Evolutionary conservation across 1,140 invertebrate genomes (phyloP).

Genomic region (Adoxophyes honmai): DNA sequence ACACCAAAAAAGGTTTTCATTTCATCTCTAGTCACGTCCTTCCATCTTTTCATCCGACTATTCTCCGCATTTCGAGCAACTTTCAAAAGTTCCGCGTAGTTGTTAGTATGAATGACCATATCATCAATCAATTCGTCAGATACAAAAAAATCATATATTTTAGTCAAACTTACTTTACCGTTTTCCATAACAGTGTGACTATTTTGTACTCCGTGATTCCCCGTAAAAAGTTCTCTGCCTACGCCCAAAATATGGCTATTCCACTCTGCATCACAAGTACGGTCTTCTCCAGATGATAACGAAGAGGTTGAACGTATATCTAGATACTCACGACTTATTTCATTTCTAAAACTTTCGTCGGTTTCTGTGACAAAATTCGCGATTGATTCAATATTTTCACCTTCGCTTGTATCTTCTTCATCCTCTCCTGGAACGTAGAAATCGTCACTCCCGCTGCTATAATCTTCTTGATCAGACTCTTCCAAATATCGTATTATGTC

Average conservation of each 20-base stretch:
- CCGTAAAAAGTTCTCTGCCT: constrained; percentile 21
- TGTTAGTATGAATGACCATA: constrained; percentile 25
- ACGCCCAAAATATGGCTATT: constrained; percentile 23
- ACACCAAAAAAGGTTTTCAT: constrained; percentile 30
- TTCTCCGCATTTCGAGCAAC: constrained; percentile 18
- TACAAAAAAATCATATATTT: constrained; percentile 26
- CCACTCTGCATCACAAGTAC: constrained; percentile 17
- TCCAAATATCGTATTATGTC: too few species aligned
- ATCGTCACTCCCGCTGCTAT: too few species aligned
- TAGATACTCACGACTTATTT: constrained; percentile 18
- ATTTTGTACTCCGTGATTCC: constrained; percentile 24
- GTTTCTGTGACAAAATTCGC: too few species aligned
- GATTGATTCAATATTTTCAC: too few species aligned
- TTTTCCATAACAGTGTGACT: constrained; percentile 20
- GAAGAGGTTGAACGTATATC: constrained; percentile 7
- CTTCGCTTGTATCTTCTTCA: too few species aligned
- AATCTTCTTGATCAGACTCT: too few species aligned
- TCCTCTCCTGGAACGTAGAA: too few species aligned
- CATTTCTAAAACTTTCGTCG: too few species aligned
- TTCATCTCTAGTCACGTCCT: constrained; percentile 27
- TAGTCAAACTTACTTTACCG: constrained; percentile 20
- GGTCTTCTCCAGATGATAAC: neutral
- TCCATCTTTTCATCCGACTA: constrained; percentile 26
- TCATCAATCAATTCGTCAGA: constrained; percentile 23
- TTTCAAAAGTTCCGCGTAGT: constrained; percentile 25